Percentiles rank a stretch among this genome's conserved stretches.
Conservation (phyloP, 64 coral and sea anemone genomes). For the Platygyra sinensis region DNA sequence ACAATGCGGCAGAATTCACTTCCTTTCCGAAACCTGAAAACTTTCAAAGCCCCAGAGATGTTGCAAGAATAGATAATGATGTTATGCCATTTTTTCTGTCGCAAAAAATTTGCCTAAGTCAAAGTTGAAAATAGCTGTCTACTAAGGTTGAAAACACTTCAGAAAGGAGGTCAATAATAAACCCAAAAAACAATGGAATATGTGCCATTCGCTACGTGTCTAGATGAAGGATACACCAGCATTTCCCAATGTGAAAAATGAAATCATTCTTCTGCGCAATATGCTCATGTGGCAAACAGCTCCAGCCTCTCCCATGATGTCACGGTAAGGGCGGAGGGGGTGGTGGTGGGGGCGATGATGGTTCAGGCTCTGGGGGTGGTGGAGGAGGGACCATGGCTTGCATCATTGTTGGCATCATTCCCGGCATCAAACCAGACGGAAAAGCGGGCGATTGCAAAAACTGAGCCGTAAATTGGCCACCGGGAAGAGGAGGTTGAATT, state of each 20-base stretch:
- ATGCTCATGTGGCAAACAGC: neutral
- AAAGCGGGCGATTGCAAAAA: constrained; percentile 49
- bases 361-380: constrained; percentile 72
- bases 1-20: no score
- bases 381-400: constrained; percentile 46
- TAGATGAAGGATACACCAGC: no score
- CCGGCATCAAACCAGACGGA: constrained; percentile 4
- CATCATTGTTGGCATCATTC: constrained; percentile 6
- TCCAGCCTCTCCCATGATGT: neutral
- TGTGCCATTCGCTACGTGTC: no score
- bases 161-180: no score
- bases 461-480: constrained; percentile 11
- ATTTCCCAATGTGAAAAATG: neutral
- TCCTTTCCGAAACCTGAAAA: no score
- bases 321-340: constrained; percentile 79
- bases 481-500: constrained; percentile 45
- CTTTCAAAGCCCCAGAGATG: no score
- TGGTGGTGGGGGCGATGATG: constrained; percentile 84
- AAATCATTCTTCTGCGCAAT: neutral
- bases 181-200: no score
- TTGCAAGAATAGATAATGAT: no score
- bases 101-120: no score
- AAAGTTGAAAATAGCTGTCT: no score
- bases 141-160: no score
- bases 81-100: no score